Conservation (phyloP, 2,888 invertebrate genomes). For the Hypselothyrea guttata region DNA sequence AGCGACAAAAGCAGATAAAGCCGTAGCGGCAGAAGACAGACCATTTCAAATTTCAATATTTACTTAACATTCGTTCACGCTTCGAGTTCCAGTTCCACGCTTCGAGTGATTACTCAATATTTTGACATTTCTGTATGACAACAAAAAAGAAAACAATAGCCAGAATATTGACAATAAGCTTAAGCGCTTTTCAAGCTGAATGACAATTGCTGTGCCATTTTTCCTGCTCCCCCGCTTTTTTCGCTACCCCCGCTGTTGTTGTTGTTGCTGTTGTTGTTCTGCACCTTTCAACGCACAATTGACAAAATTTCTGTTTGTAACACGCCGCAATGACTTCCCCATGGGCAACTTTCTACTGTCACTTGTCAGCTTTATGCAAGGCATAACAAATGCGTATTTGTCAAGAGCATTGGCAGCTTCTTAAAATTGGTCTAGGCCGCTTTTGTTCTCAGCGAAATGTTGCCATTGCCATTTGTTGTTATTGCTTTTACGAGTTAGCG, state of each 20-base stretch:
- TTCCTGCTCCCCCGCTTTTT: conserved; percentile 3
- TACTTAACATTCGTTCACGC: conserved; percentile 63
- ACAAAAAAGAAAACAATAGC: conserved; percentile 33
- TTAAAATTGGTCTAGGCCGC: conserved; percentile 67
- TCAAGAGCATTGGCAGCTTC: conserved; percentile 60
- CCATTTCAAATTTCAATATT: conserved; percentile 45
- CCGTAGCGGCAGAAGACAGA: neutral
- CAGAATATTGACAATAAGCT: conserved; percentile 73
- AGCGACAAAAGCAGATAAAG: conserved; percentile 22
- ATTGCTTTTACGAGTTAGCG: conserved; percentile 59
- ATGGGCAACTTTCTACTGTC: conserved; percentile 73
- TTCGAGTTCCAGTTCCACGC: conserved; percentile 53
- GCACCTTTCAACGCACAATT: conserved; percentile 55
- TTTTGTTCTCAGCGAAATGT: conserved; percentile 25
- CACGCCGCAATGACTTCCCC: conserved; percentile 31
- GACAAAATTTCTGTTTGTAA: conserved; percentile 56
- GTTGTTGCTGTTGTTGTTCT: conserved; percentile 17
- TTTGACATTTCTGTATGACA: conserved; percentile 64
- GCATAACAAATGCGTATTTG: conserved; percentile 9
- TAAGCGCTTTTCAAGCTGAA: conserved; percentile 71
- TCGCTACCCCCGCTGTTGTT: conserved; percentile 12
- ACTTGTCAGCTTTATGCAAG: conserved; percentile 64
- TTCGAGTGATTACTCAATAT: conserved; percentile 71
- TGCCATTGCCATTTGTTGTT: conserved; percentile 35
- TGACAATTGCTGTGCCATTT: conserved; percentile 78